Conservation (phyloP, 2,113 vertebrate species). For the Pteruthius melanotis region DNA sequence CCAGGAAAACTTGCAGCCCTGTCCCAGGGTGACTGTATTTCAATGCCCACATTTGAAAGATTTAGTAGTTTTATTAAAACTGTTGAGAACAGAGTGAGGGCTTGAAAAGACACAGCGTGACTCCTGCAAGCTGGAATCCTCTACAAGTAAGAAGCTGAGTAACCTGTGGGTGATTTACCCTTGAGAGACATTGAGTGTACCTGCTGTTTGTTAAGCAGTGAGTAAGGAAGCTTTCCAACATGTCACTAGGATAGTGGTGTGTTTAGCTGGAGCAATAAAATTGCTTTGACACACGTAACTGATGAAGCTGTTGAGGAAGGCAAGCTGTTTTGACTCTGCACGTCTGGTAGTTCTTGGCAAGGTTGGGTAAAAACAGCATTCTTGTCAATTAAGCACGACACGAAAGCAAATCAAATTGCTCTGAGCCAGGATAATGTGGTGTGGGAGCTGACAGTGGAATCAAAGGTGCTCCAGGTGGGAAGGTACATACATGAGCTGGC, state of each 20-base stretch:
- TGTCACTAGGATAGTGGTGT: rapidly evolving
- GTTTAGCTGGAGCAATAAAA: not conserved
- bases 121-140: not conserved
- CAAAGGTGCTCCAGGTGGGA: not conserved
- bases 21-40: not conserved
- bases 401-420: not conserved
- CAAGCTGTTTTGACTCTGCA: constrained; percentile 29
- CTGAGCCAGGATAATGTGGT: not conserved
- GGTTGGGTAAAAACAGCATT: not conserved
- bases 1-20: not conserved
- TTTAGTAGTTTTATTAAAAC: not conserved
- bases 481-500: not conserved
- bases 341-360: not conserved
- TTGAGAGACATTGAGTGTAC: not conserved
- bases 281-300: constrained; percentile 39
- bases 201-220: not conserved
- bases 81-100: not conserved
- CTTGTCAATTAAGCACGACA: not conserved
- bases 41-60: not conserved
- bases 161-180: not conserved
- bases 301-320: not conserved
- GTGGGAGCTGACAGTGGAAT: not conserved
- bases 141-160: not conserved
- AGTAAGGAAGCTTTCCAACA: not conserved
- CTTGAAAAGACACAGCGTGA: not conserved